These are phyloP conservation scores for Rhopalosiphum nymphaeae DNA, from an alignment of 2,888 invertebrate species.

Conservation along the genomic window DNA sequence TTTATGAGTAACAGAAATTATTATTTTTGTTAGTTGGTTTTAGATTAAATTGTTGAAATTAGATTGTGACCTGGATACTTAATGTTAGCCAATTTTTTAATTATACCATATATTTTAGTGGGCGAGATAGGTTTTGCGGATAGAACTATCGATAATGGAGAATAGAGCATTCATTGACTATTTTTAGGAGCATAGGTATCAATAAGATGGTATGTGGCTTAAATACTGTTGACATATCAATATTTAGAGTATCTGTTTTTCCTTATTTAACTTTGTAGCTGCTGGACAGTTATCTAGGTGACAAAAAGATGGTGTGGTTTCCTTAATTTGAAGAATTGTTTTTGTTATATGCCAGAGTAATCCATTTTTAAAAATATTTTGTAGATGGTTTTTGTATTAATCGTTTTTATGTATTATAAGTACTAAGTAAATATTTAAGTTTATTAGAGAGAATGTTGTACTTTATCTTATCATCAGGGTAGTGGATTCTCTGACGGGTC, in stretches of 20 bases:
- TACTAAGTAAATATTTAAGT: no score
- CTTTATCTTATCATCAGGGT: no score
- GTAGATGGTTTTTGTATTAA: neutral
- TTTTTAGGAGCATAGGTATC: neutral
- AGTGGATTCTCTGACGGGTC: constrained; percentile 1
- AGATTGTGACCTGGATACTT: constrained; percentile 48
- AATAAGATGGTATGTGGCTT: constrained; percentile 62
- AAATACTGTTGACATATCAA: constrained; percentile 57
- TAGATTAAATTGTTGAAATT: no score
- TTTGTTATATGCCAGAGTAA: constrained; percentile 54
- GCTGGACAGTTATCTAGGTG: no score
- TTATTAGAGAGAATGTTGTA: no score
- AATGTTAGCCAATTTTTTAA: constrained; percentile 62
- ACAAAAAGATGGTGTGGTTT: neutral
- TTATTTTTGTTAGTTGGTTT: no score
- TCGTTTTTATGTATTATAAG: constrained; percentile 24
- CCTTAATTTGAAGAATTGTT: constrained; percentile 18
- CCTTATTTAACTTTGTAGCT: no score
- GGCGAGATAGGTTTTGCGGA: no score
- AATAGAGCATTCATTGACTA: constrained; percentile 2
- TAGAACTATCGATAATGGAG: constrained; percentile 56
- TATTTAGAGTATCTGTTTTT: no score
- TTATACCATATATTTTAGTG: neutral
- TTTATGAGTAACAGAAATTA: no score
- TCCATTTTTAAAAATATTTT: constrained; percentile 23